phyloP scores from a whole-genome alignment of 2,113 vertebrate genomes.

The Blennius ocellaris region DNA sequence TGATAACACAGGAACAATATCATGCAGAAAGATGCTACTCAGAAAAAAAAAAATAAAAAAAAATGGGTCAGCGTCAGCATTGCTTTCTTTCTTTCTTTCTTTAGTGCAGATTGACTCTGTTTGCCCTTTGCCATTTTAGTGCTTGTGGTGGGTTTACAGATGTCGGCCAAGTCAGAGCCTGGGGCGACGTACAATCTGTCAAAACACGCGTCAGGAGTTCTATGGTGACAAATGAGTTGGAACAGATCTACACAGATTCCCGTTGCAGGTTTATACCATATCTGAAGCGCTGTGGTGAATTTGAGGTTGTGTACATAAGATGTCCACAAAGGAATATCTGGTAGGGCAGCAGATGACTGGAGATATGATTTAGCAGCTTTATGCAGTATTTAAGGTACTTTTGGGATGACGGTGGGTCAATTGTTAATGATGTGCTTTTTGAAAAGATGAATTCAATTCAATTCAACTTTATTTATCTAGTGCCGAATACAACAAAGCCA shows the following conservation, averaged over 20 bases:
- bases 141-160: conserved; percentile 51
- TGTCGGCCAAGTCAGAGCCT: conserved; percentile 46
- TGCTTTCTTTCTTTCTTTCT: conserved; percentile 32
- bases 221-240: conserved; percentile 23
- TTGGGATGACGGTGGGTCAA: too few species aligned
- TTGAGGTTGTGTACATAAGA: too few species aligned
- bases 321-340: too few species aligned
- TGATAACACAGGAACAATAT: conserved; percentile 30
- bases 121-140: conserved; percentile 47
- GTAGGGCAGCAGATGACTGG: too few species aligned
- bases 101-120: conserved; percentile 37
- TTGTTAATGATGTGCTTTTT: too few species aligned
- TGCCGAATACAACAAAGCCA: too few species aligned
- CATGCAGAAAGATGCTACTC: conserved; percentile 16
- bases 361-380: too few species aligned
- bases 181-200: conserved; percentile 32
- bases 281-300: neutral
- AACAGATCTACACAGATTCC: neutral
- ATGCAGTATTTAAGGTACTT: too few species aligned
- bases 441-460: too few species aligned
- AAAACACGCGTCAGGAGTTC: conserved; percentile 33
- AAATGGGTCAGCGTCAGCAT: conserved; percentile 20
- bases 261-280: neutral
- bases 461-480: too few species aligned
- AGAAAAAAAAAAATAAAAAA: conserved; percentile 39